Base-by-base conservation (phyloP, 1,140 invertebrate species). In the Dendroctonus valens region DNA sequence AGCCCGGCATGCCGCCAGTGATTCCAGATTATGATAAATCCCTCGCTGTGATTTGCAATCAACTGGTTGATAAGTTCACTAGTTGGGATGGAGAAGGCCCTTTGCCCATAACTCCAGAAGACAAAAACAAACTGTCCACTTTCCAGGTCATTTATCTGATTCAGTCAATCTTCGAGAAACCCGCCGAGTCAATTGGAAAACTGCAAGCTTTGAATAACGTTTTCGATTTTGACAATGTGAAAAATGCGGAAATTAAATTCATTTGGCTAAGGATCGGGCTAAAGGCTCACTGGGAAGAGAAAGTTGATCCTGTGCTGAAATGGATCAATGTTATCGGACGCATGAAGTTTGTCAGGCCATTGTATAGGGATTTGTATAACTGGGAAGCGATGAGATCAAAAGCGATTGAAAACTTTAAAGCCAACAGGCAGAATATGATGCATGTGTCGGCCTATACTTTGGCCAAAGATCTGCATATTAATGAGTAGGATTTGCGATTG, bases 291-390 rank as follows among this genome's bases (percentile, higher is more conserved):
- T 91, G 92, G 82, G 74, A 84, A 51, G 80, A 85, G 0, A 85
- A 86, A 70, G 79, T 96, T 41, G 75, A 82, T 0, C 68, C 74
- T 4, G 87, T 88, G 7, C 81, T 96, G 15, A 74, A 86, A 3
- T 96, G 96, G 83, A 85, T 93, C 4, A 93, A 88, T 65, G 82
- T 86, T 26, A 86, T 93, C 75, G 94, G 94, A 55, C 84, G 95
- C 65, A 93, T 97, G 90, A 97, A 97, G 76, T 97, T 88, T 82
- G 87, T 93, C 0, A 81, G 91, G 52, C 93, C 93, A 11, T 83
- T 97, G 51, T 96, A 93, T 77, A 87, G 91, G 69, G 92, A 93
- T 73, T 78, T 95, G n/a, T 92, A 89, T 71, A 82, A 79, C 2
- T 96, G 93, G 93, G 83, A 88, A 63, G 85, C 86, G 60, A 83